phyloP scores from a whole-genome alignment of 2,888 invertebrate genomes.

The Limenitis camilla region DNA sequence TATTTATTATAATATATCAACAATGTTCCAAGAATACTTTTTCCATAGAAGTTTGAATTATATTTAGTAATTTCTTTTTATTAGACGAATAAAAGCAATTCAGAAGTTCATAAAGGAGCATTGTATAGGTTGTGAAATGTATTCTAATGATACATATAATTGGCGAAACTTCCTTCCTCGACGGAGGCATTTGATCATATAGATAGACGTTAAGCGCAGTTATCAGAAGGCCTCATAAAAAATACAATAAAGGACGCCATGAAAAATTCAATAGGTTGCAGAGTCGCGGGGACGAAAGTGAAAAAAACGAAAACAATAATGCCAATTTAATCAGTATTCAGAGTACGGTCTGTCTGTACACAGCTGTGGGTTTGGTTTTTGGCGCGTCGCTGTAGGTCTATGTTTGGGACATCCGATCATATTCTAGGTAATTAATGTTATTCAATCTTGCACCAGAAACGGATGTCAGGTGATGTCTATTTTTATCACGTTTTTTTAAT shows the following conservation, averaged over 20 bases:
- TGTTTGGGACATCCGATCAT: background rate
- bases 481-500: no score
- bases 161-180: slow-evolving; percentile 58
- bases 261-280: slow-evolving; percentile 66
- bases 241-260: slow-evolving; percentile 54
- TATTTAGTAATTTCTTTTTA: slow-evolving; percentile 60
- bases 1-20: no score
- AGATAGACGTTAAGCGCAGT: slow-evolving; percentile 46
- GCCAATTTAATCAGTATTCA: slow-evolving; percentile 67
- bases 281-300: slow-evolving; percentile 50
- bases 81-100: slow-evolving; percentile 57
- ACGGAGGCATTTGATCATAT: slow-evolving; percentile 48
- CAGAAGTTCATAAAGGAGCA: slow-evolving; percentile 50
- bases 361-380: slow-evolving; percentile 67
- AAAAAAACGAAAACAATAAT: slow-evolving; percentile 66
- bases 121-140: slow-evolving; percentile 58
- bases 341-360: slow-evolving; percentile 51
- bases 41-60: slow-evolving; percentile 20
- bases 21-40: background rate
- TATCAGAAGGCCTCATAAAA: slow-evolving; percentile 49
- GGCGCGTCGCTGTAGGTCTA: slow-evolving; percentile 41
- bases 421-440: slow-evolving; percentile 37
- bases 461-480: no score
- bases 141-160: slow-evolving; percentile 62
- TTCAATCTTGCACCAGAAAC: no score